A percentile compares a stretch with the other conserved stretches of the same genome.
Conservation (phyloP, 1,140 invertebrate genomes). For the Cheumatopsyche charites region DNA sequence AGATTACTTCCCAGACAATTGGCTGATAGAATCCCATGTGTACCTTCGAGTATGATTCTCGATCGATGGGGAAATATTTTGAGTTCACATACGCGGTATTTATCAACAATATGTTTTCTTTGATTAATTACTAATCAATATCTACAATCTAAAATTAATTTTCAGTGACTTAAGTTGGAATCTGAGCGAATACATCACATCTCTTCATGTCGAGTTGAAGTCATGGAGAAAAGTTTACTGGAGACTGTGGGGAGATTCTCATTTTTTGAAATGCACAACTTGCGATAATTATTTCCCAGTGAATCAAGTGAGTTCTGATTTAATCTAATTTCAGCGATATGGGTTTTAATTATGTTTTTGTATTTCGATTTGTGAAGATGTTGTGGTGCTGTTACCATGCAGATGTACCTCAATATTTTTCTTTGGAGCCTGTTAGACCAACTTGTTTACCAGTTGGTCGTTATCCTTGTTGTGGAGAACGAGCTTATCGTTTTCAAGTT, state of each 20-base stretch:
- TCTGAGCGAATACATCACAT: slow-evolving; percentile 79
- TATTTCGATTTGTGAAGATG: slow-evolving; percentile 62
- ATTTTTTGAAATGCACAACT: slow-evolving; percentile 77
- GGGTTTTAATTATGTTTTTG: slow-evolving; percentile 5
- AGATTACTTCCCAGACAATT: slow-evolving; percentile 66
- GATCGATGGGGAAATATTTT: slow-evolving; percentile 72
- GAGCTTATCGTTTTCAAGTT: slow-evolving; percentile 79
- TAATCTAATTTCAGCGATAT: not conserved
- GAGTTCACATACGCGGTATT: slow-evolving; percentile 70
- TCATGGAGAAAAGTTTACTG: slow-evolving; percentile 92
- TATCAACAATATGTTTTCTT: slow-evolving; percentile 46
- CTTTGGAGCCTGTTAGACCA: slow-evolving; percentile 67
- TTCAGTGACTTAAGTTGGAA: slow-evolving; percentile 79
- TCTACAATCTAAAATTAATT: slow-evolving; percentile 63
- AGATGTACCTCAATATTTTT: slow-evolving; percentile 75
- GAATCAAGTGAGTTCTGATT: slow-evolving; percentile 61
- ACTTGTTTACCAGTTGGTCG: slow-evolving; percentile 70
- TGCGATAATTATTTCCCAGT: slow-evolving; percentile 79
- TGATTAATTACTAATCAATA: slow-evolving; percentile 67
- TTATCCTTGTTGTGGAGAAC: slow-evolving; percentile 85
- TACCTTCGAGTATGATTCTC: slow-evolving; percentile 71
- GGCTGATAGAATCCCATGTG: slow-evolving; percentile 70
- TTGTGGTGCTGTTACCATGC: slow-evolving; percentile 82
- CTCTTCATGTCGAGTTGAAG: slow-evolving; percentile 76
- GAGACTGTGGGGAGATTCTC: slow-evolving; percentile 87